These are phyloP conservation scores for Furcula furcula DNA, from an alignment of 2,888 invertebrate species.

Conservation along the genomic window DNA sequence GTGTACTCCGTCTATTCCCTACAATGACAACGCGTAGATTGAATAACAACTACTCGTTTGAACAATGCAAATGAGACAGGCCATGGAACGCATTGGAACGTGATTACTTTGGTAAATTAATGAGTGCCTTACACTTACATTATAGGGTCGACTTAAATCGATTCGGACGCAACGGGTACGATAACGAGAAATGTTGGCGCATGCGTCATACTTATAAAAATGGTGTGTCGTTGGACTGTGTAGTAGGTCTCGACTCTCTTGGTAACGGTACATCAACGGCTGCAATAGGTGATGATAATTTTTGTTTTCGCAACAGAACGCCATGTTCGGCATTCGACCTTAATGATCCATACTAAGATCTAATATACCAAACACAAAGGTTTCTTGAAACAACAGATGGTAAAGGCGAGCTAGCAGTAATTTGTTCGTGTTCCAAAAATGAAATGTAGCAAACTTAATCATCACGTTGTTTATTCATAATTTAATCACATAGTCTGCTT, in stretches of 20 bases:
- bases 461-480: neutral
- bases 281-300: conserved; percentile 32
- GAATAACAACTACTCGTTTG: conserved; percentile 38
- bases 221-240: conserved; percentile 35
- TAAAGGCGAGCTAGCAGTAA: conserved; percentile 6
- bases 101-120: conserved; percentile 14
- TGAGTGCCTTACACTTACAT: neutral
- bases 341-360: conserved; percentile 27
- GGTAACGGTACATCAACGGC: conserved; percentile 61
- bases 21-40: conserved; percentile 33
- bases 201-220: conserved; percentile 61
- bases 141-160: neutral
- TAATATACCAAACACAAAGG: conserved; percentile 17
- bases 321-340: conserved; percentile 21
- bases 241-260: conserved; percentile 42
- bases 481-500: neutral
- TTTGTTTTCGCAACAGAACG: conserved; percentile 31
- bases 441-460: conserved; percentile 2
- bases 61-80: conserved; percentile 29
- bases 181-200: conserved; percentile 31
- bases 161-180: conserved; percentile 4
- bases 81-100: conserved; percentile 13
- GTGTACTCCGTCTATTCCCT: conserved; percentile 34
- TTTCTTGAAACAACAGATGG: conserved; percentile 4
- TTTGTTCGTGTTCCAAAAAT: neutral